Evolutionary conservation across 2,113 vertebrate species (phyloP).

Genomic region (Aleadryas rufinucha): DNA sequence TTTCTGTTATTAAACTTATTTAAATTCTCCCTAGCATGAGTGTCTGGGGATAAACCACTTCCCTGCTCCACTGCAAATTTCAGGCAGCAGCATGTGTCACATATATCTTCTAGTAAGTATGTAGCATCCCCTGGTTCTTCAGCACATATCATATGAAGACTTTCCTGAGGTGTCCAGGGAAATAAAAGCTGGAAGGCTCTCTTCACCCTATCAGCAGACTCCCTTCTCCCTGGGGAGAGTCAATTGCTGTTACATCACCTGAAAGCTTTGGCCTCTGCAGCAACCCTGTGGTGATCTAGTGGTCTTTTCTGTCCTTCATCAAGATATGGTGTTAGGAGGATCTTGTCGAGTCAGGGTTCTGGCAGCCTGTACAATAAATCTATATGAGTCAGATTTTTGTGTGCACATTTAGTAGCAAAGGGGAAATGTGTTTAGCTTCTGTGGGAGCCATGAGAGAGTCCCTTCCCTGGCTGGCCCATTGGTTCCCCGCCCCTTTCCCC

Average conservation of each 20-base stretch:
- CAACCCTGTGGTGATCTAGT: background rate
- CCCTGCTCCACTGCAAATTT: background rate
- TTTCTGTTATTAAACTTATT: background rate
- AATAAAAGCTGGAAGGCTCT: background rate
- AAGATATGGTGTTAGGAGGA: background rate
- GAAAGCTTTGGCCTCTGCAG: background rate
- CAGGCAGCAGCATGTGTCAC: background rate
- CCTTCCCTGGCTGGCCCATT: no score
- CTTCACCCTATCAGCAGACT: background rate
- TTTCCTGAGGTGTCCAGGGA: background rate
- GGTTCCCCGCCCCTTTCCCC: no score
- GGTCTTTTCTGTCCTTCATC: background rate
- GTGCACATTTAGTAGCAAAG: background rate
- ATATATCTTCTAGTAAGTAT: background rate
- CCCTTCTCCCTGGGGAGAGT: background rate
- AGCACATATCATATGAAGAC: background rate
- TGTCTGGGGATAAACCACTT: background rate
- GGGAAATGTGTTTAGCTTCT: background rate
- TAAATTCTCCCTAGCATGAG: background rate
- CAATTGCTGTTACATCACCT: background rate
- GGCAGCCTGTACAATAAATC: background rate
- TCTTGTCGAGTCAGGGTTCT: background rate
- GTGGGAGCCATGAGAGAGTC: no score
- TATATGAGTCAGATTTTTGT: background rate
- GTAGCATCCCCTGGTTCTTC: background rate